A percentile compares a stretch with the other conserved stretches of the same genome.
phyloP scores from a whole-genome alignment of 2,113 vertebrate genomes.

The Lophochroa leadbeateri region DNA sequence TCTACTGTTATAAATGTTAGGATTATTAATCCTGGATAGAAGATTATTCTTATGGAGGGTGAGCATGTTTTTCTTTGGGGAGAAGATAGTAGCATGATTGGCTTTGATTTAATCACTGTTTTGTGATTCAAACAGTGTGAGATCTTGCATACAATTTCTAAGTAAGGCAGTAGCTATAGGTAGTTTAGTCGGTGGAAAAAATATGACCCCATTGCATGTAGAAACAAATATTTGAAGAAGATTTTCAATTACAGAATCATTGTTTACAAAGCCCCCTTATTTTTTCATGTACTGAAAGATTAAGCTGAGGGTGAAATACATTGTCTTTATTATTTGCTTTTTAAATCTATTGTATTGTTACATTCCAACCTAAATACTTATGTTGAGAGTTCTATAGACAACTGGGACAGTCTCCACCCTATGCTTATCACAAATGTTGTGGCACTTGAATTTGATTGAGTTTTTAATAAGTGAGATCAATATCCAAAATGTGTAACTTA shows the following conservation, averaged over 20 bases:
- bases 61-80: neutral
- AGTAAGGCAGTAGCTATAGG: neutral
- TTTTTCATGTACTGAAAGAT: neutral
- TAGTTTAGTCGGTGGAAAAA: neutral
- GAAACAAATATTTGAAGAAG: neutral
- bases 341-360: neutral
- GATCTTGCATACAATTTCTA: neutral
- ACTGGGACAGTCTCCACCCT: neutral
- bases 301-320: neutral
- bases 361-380: neutral
- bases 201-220: neutral
- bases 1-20: neutral
- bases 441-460: neutral
- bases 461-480: neutral
- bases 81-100: neutral
- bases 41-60: neutral
- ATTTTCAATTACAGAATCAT: neutral
- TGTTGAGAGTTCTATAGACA: neutral
- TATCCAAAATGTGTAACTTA: neutral
- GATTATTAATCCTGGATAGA: neutral
- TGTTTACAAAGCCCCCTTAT: neutral
- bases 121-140: neutral
- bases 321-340: neutral
- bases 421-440: neutral
- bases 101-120: neutral